These are phyloP conservation scores for Achlya flavicornis DNA, from an alignment of 2,888 invertebrate genomes.

Conservation along the genomic window DNA sequence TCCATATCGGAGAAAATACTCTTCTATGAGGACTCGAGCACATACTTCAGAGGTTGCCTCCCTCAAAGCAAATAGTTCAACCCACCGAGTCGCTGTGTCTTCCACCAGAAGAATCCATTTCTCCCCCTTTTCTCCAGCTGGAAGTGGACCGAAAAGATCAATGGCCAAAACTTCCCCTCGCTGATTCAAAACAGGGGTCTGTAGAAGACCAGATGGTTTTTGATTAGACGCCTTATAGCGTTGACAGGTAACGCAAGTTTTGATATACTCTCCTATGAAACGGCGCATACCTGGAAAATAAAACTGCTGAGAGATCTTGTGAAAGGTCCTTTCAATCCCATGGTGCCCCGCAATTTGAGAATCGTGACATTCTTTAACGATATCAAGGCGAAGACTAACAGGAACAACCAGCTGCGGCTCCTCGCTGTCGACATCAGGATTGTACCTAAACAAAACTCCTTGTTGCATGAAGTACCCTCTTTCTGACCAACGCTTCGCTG, in stretches of 20 bases:
- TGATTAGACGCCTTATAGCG: conserved; percentile 21
- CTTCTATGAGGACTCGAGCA: conserved; percentile 25
- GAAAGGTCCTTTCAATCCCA: conserved; percentile 19
- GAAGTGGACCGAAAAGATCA: conserved; percentile 33
- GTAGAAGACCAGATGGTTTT: conserved; percentile 18
- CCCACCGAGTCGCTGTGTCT: conserved; percentile 32
- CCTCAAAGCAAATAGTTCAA: conserved; percentile 29
- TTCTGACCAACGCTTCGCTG: too few species aligned
- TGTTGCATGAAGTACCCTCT: too few species aligned
- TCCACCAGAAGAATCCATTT: conserved; percentile 28
- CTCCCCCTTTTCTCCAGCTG: conserved; percentile 23
- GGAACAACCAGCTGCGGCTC: conserved; percentile 15
- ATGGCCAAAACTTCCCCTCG: conserved; percentile 18
- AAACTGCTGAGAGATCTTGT: conserved; percentile 9
- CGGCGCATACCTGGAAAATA: conserved; percentile 25
- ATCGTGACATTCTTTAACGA: conserved; percentile 19
- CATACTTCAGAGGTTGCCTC: too few species aligned
- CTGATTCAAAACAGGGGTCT: neutral
- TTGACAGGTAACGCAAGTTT: conserved; percentile 23
- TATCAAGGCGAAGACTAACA: conserved; percentile 2
- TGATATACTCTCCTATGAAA: conserved; percentile 25
- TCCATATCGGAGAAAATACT: conserved; percentile 33
- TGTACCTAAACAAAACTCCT: too few species aligned
- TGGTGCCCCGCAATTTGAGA: conserved; percentile 21
- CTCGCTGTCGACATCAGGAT: neutral